Conservation (phyloP, 1,140 invertebrate genomes). For the Drosophila lowei region DNA sequence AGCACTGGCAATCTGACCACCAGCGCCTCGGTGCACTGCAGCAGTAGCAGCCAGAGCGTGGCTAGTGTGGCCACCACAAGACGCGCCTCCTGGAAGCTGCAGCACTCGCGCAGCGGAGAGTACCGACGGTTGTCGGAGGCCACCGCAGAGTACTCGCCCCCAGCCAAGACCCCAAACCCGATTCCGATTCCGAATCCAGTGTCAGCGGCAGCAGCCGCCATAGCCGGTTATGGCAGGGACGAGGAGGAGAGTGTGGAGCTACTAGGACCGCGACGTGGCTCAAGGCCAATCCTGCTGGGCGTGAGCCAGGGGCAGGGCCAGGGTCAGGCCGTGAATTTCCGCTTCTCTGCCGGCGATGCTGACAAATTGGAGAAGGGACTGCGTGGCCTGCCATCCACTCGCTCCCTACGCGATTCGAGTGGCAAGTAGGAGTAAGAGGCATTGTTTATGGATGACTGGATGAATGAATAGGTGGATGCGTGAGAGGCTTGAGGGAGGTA, state of each 20-base stretch:
- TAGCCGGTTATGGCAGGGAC: conserved; percentile 35
- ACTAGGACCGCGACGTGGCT: conserved; percentile 54
- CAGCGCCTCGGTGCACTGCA: conserved; percentile 61
- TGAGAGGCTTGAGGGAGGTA: background rate
- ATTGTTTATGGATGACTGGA: no score
- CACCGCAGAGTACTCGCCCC: conserved; percentile 62
- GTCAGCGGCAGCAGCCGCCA: background rate
- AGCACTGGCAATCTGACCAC: conserved; percentile 65
- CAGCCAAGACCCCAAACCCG: conserved; percentile 55
- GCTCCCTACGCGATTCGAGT: conserved; percentile 73
- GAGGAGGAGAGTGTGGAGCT: conserved; percentile 74
- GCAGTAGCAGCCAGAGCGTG: conserved; percentile 51
- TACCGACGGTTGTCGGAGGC: conserved; percentile 69
- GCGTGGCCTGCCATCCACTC: conserved; percentile 69
- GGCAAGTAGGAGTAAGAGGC: conserved; percentile 49
- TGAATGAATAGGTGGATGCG: no score
- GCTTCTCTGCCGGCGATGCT: conserved; percentile 82
- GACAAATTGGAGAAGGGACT: conserved; percentile 82
- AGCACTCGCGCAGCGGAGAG: conserved; percentile 67
- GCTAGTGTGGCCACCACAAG: conserved; percentile 56
- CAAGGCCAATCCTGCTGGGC: conserved; percentile 49
- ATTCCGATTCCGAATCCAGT: conserved; percentile 6
- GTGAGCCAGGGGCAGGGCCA: conserved; percentile 39
- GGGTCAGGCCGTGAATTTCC: conserved; percentile 69
- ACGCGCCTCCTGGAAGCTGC: conserved; percentile 72